phyloP scores from a whole-genome alignment of 2,113 vertebrate genomes.

The Pterophyllum scalare region DNA sequence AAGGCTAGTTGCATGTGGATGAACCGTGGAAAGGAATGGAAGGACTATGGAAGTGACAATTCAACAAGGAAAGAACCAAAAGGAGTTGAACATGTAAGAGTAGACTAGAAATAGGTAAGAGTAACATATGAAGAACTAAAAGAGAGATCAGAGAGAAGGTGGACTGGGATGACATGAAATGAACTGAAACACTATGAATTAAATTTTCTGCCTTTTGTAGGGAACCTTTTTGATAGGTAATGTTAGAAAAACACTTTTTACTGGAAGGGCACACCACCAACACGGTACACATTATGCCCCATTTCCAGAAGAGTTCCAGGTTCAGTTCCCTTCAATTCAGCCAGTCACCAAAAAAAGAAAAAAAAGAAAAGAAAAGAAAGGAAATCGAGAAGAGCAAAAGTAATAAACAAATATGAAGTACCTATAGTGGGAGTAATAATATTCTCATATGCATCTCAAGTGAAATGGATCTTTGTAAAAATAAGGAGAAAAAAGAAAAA shows the following conservation, averaged over 20 bases:
- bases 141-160: slow-evolving; percentile 22
- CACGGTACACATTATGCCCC: background rate
- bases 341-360: background rate
- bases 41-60: background rate
- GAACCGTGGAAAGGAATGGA: background rate
- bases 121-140: slow-evolving; percentile 26
- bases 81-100: slow-evolving; percentile 4
- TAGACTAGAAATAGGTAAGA: slow-evolving; percentile 9
- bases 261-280: background rate
- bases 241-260: background rate
- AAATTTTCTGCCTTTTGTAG: slow-evolving; percentile 25
- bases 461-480: background rate
- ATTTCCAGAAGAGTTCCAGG: background rate
- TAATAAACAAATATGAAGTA: background rate
- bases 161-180: slow-evolving; percentile 22
- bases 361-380: background rate
- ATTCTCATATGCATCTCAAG: background rate
- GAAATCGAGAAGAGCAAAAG: background rate
- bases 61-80: slow-evolving; percentile 16
- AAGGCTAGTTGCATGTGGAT: background rate
- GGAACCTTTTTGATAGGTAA: background rate
- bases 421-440: background rate
- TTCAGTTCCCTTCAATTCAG: background rate
- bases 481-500: background rate
- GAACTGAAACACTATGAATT: slow-evolving; percentile 25